Base-by-base conservation (phyloP, 2,888 invertebrate genomes). In the Drosophila silvestris region DNA sequence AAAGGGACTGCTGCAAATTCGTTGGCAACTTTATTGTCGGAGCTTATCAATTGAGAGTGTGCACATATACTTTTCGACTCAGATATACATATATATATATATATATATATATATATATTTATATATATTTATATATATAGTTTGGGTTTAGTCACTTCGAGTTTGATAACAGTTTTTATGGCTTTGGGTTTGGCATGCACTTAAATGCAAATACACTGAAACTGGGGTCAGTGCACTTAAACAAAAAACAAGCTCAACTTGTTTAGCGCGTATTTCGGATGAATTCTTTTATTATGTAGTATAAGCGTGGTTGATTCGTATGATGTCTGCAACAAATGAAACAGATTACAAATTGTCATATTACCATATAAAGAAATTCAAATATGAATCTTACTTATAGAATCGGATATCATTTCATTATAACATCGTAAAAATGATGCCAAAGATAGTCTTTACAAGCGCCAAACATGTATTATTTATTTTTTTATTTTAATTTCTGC, bases 101-200 rank as follows among this genome's bases (percentile, higher is more conserved):
- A 37, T 22, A 53, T 44, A 59, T 16, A 50, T 12, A 37, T 22
- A 53, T 50, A 16, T 22, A 50, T 12, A 37, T 22, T 44, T 50
- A 16, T 22, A 32, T 35, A 57, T 30, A 56, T 22, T 28, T 53
- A 12, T 32, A 44, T 56, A 37, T 51, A 32, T 30, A 56, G 56
- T 70, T 70, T 57, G 30, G 47, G 53, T 52, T 75, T 60, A 65
- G 59, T 75, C 63, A 37, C n/a, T 65, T 26, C 47, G 28, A 65
- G 33, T 63, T 66, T 79, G 71, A 75, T 79, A 79, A 75, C 59
- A 68, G 66, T 26, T 79, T 65, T 79, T 75, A 79, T 63, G 75
- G 28, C 44, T 53, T 65, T 65, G 51, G 61, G 58, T 10, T 65
- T 56, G 76, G 68, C 58, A 4, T 69, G 77, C 69, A 77, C 63